Evolutionary conservation across 2,113 vertebrate genomes (phyloP).

Genomic region (Pelobates fuscus): DNA sequence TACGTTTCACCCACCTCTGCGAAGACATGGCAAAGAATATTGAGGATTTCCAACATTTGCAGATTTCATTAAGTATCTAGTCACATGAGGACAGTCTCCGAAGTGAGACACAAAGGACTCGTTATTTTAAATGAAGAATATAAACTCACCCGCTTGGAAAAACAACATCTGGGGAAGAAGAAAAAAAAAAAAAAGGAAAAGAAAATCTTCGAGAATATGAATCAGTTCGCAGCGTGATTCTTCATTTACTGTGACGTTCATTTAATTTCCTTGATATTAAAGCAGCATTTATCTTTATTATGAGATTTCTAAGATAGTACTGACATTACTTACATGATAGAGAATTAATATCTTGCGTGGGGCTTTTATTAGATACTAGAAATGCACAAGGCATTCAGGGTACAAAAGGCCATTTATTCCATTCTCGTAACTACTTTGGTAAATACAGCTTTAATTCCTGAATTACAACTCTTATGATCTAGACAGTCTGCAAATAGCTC

Average conservation of each 20-base stretch:
- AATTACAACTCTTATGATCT: too few relatives aligned
- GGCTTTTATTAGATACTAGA: slow-evolving; percentile 4
- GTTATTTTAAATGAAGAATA: slow-evolving; percentile 32
- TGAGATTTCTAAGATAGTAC: neutral
- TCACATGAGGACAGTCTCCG: slow-evolving; percentile 11
- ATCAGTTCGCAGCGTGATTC: slow-evolving; percentile 15
- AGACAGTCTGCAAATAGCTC: too few relatives aligned
- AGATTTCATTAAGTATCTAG: slow-evolving; percentile 28
- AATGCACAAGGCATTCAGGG: too few relatives aligned
- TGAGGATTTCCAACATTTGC: neutral
- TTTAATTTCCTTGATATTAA: slow-evolving; percentile 32
- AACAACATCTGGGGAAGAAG: slow-evolving; percentile 30
- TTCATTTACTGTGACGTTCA: slow-evolving; percentile 18
- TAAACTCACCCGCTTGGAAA: slow-evolving; percentile 28
- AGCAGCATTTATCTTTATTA: slow-evolving; percentile 29
- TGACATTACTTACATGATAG: slow-evolving; percentile 3
- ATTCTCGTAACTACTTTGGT: neutral
- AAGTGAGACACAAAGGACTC: slow-evolving; percentile 11
- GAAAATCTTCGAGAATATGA: slow-evolving; percentile 17
- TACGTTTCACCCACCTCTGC: neutral
- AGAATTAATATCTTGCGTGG: neutral
- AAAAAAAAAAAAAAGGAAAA: neutral
- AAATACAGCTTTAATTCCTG: neutral
- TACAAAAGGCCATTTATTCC: too few relatives aligned
- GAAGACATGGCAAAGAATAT: neutral